Percentiles rank a stretch among this genome's conserved stretches.
Evolutionary conservation across 2,113 vertebrate species (phyloP).

Genomic region (Seriola quinqueradiata): DNA sequence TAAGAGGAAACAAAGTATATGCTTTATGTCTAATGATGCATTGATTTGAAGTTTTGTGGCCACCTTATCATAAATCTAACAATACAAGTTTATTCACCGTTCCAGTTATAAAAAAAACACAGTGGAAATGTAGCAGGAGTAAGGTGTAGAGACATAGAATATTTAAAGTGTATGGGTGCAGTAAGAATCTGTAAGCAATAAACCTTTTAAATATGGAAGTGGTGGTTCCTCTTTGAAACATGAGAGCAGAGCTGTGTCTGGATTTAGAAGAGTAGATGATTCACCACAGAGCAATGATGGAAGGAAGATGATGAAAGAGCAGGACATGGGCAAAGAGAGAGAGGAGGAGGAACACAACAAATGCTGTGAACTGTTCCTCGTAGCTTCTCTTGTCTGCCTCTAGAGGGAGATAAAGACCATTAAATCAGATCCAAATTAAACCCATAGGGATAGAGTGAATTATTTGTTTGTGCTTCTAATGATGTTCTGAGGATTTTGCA

Average conservation of each 20-base stretch:
- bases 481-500: background rate
- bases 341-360: background rate
- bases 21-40: background rate
- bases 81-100: too few relatives aligned
- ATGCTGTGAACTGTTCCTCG: background rate
- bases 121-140: background rate
- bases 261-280: background rate
- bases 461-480: background rate
- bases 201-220: background rate
- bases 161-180: too few relatives aligned
- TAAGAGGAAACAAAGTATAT: background rate
- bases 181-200: too few relatives aligned
- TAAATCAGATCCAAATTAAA: conserved; percentile 9
- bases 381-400: conserved; percentile 37
- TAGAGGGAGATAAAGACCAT: conserved; percentile 73
- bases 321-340: background rate
- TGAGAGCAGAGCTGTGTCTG: background rate
- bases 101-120: too few relatives aligned
- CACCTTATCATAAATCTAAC: too few relatives aligned
- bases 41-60: too few relatives aligned
- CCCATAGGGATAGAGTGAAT: background rate
- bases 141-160: too few relatives aligned
- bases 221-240: background rate
- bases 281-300: background rate
- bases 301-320: conserved; percentile 30